Evolutionary conservation across 2,888 invertebrate species (phyloP), one percentile per base, ranked within the genome.

Genomic region (Phalera bucephala): DNA sequence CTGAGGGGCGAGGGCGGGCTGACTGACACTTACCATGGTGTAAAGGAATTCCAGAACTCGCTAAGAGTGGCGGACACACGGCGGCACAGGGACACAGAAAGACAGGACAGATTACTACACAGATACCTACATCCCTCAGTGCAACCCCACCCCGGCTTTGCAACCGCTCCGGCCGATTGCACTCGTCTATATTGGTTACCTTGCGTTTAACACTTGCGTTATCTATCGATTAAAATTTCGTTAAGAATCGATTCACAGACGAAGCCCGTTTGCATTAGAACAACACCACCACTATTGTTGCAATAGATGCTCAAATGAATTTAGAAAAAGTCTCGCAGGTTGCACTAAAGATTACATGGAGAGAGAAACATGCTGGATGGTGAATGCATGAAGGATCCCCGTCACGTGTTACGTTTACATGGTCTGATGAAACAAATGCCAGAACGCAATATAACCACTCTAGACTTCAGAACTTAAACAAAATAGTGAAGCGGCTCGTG

Each of bases 31-130:
- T 97, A 97, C 97, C 97, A 95, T 94, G 96, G 96, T 94, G 95
- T 95, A 95, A 97, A 97, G 94, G 96, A 96, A 94, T 95, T 97
- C 97, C 97, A 97, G 96, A 97, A 97, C 95, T 96, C 96, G 95
- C 97, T 97, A 96, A 94, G 91, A 92, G 91, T 92, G 92, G 92
- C 92, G 92, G 91, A 92, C 92, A 92, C 89, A 90, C 90, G 90
- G 91, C 91, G 91, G 90, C 91, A 91, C 92, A 92, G 92, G 92
- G 92, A 92, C 92, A 93, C 92, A 93, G 91, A 91, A 90, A 90
- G 91, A 91, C 91, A 91, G 90, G 91, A 91, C 91, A 91, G 90
- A 91, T 91, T 91, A 91, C 91, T 91, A 91, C 89, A 90, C 90
- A 91, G 80, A 90, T 89, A 91, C 89, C 89, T 90, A 90, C 90